phyloP scores from a whole-genome alignment of 2,888 invertebrate genomes.

The Blastobasis lacticolella region DNA sequence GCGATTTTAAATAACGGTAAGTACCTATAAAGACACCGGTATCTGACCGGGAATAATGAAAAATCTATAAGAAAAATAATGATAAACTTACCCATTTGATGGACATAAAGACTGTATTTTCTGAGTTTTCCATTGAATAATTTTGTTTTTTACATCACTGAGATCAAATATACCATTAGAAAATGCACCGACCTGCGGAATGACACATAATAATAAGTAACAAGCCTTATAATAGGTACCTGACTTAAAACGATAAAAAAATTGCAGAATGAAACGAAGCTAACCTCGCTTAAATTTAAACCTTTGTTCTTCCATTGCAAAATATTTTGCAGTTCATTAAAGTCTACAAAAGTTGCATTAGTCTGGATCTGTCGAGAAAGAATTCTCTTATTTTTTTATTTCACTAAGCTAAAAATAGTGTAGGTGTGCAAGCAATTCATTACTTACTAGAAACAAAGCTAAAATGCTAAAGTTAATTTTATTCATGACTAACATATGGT shows the following conservation, averaged over 20 bases:
- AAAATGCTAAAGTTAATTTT: too few species aligned
- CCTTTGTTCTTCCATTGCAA: slow-evolving; percentile 58
- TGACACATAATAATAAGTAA: not conserved
- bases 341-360: slow-evolving; percentile 48
- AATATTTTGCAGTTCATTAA: slow-evolving; percentile 57
- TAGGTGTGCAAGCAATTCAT: not conserved
- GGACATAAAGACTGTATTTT: slow-evolving; percentile 59
- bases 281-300: slow-evolving; percentile 59
- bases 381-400: not conserved
- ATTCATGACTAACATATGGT: too few species aligned
- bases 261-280: slow-evolving; percentile 14
- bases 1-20: not conserved
- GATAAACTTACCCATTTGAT: slow-evolving; percentile 47
- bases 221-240: not conserved
- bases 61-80: not conserved
- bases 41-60: not conserved
- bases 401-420: too few species aligned
- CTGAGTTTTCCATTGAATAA: slow-evolving; percentile 65
- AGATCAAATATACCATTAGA: slow-evolving; percentile 61
- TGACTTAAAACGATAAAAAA: not conserved
- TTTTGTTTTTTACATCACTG: slow-evolving; percentile 62
- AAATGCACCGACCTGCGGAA: slow-evolving; percentile 45
- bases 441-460: too few species aligned
- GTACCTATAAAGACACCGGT: not conserved
- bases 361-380: slow-evolving; percentile 45